Percentiles rank a stretch among this genome's conserved stretches.
Conservation (phyloP, 2,888 invertebrate genomes). For the Yponomeuta cagnagella region DNA sequence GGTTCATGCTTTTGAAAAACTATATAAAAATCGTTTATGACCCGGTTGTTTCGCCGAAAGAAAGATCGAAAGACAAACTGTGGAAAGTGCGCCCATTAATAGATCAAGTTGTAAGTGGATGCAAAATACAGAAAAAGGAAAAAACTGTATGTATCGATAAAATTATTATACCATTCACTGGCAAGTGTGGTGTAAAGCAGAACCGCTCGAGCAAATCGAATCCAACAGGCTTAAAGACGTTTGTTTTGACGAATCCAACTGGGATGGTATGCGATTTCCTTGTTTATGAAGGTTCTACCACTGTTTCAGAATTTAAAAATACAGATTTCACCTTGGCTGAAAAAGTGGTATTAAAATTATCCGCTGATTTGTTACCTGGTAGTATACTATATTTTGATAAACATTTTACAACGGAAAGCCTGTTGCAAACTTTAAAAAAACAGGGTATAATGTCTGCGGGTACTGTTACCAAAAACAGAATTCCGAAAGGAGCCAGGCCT, state of each 20-base stretch:
- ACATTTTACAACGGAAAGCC: slow-evolving; percentile 11
- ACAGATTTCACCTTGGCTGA: slow-evolving; percentile 12
- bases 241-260: background rate
- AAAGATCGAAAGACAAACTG: slow-evolving; percentile 6
- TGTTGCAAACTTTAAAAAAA: slow-evolving; percentile 1
- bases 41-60: background rate
- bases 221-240: background rate
- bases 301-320: slow-evolving; percentile 15
- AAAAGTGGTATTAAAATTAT: slow-evolving; percentile 9
- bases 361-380: slow-evolving; percentile 11
- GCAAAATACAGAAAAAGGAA: slow-evolving; percentile 15
- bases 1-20: background rate
- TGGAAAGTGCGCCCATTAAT: slow-evolving; percentile 10
- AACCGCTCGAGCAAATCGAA: slow-evolving; percentile 7
- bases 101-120: background rate
- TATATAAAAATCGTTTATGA: background rate
- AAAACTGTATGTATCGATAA: slow-evolving; percentile 7
- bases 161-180: slow-evolving; percentile 19
- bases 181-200: slow-evolving; percentile 15
- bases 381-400: slow-evolving; percentile 8
- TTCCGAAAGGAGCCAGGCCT: too few relatives aligned
- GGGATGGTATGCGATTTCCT: slow-evolving; percentile 21
- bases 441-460: too few relatives aligned
- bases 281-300: slow-evolving; percentile 23
- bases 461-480: too few relatives aligned